These are phyloP conservation scores for Peromyscus aztecus DNA, from an alignment of 2,797 vertebrate species.

Conservation along the genomic window DNA sequence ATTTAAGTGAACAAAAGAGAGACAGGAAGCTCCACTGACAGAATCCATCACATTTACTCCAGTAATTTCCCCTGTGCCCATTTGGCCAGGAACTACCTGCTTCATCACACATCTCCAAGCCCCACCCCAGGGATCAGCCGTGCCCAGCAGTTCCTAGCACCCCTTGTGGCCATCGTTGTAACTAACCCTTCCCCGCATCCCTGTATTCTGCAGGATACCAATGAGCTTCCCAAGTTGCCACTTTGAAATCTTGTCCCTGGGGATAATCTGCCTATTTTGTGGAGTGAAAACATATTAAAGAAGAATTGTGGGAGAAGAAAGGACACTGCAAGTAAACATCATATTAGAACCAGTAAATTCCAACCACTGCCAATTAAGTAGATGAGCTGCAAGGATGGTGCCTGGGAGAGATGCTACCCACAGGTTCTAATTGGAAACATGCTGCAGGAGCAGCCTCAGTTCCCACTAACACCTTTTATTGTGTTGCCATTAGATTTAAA, in stretches of 20 bases:
- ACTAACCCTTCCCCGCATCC: rapidly evolving
- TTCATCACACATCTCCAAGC: background rate
- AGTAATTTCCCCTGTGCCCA: background rate
- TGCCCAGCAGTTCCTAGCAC: background rate
- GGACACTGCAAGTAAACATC: background rate
- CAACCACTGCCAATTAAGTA: background rate
- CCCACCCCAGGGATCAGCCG: background rate
- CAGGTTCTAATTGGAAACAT: background rate
- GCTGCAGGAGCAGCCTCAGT: no score
- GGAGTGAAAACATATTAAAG: background rate
- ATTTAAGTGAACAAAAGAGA: slow-evolving; percentile 30
- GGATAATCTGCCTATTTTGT: background rate
- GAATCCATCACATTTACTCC: background rate
- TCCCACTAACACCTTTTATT: background rate
- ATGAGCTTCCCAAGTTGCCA: background rate
- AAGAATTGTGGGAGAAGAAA: background rate
- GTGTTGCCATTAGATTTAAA: background rate
- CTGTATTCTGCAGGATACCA: no score
- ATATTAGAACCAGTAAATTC: background rate
- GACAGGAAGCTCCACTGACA: background rate
- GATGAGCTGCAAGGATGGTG: no score
- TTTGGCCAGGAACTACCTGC: background rate
- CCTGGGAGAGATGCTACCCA: background rate
- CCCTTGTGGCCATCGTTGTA: rapidly evolving
- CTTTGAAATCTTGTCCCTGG: rapidly evolving